Conservation (phyloP, 2,797 vertebrate genomes). For the Gila robusta region DNA sequence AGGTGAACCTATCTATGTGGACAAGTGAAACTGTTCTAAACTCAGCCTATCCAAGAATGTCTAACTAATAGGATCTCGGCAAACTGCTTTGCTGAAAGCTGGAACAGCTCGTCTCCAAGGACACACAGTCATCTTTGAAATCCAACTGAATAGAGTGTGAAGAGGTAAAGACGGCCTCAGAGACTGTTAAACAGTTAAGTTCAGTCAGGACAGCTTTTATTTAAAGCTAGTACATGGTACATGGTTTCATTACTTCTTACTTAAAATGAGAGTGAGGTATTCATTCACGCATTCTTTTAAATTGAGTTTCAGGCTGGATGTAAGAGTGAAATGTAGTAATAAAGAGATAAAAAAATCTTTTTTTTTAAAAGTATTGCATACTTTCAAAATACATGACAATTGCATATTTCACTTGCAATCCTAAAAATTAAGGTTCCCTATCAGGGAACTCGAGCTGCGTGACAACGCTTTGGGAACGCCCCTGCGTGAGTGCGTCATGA, state of each 20-base stretch:
- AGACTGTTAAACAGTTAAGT: conserved; percentile 34
- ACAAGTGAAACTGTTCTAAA: conserved; percentile 54
- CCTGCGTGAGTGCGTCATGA: too few relatives aligned
- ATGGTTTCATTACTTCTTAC: not conserved
- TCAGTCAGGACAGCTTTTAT: conserved; percentile 50
- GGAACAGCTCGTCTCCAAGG: conserved; percentile 52
- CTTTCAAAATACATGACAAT: too few relatives aligned
- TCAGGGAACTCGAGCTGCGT: too few relatives aligned
- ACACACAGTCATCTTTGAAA: conserved; percentile 51
- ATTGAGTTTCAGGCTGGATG: not conserved
- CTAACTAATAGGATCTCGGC: conserved; percentile 58
- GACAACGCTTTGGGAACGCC: too few relatives aligned
- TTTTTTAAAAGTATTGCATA: too few relatives aligned
- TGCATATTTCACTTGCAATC: too few relatives aligned
- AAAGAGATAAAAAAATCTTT: too few relatives aligned
- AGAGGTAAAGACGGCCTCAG: conserved; percentile 27
- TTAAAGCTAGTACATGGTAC: conserved; percentile 1
- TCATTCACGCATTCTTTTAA: not conserved
- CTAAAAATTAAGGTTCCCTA: not conserved
- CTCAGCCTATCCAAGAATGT: conserved; percentile 52
- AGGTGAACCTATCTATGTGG: conserved; percentile 52
- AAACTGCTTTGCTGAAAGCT: conserved; percentile 50
- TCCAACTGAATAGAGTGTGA: conserved; percentile 29
- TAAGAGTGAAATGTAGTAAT: not conserved
- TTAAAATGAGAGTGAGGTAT: not conserved